Evolutionary conservation across 2,888 invertebrate genomes (phyloP).

Genomic region (Chrysina gloriosa): DNA sequence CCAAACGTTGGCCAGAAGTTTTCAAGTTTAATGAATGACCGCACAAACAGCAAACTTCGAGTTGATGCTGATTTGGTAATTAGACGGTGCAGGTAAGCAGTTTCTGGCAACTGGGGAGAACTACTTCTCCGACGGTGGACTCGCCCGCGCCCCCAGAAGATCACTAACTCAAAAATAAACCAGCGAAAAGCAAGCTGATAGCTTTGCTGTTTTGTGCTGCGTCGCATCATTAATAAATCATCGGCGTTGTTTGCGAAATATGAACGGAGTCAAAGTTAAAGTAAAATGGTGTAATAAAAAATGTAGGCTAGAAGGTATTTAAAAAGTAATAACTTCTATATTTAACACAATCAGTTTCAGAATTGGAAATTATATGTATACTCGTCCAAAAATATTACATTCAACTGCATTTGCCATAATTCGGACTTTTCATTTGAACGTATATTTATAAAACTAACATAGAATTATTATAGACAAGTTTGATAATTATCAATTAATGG

Average conservation of each 20-base stretch:
- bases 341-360: too few relatives aligned
- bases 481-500: too few relatives aligned
- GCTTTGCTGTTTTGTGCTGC: background rate
- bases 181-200: background rate
- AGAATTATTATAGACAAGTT: too few relatives aligned
- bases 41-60: slow-evolving; percentile 61
- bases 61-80: slow-evolving; percentile 65
- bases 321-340: too few relatives aligned
- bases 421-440: too few relatives aligned
- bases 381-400: too few relatives aligned
- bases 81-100: slow-evolving; percentile 61
- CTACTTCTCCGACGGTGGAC: slow-evolving; percentile 10
- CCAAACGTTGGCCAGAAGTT: slow-evolving; percentile 53
- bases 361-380: too few relatives aligned
- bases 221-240: slow-evolving; percentile 25
- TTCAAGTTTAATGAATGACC: slow-evolving; percentile 65
- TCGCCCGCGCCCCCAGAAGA: slow-evolving; percentile 40
- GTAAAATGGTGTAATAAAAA: background rate
- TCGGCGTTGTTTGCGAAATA: background rate
- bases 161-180: slow-evolving; percentile 51
- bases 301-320: background rate
- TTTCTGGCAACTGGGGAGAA: slow-evolving; percentile 44
- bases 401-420: too few relatives aligned
- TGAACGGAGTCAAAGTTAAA: background rate
- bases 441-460: too few relatives aligned